phyloP scores from a whole-genome alignment of 2,113 vertebrate species.

The Calyptommatus sinebrachiatus region DNA sequence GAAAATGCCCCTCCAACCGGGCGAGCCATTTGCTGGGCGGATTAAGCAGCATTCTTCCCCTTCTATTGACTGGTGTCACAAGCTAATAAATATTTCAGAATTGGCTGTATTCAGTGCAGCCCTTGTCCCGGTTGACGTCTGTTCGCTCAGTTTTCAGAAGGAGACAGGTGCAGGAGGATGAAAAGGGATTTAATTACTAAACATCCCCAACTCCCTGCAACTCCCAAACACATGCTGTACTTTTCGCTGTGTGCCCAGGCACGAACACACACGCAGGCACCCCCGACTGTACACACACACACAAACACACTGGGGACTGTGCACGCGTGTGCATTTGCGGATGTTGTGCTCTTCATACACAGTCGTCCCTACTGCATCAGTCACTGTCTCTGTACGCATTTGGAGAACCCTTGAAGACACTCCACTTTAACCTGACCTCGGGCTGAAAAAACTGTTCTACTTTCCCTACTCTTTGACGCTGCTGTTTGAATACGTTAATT shows the following conservation, averaged over 20 bases:
- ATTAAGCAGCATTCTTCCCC: slow-evolving; percentile 84
- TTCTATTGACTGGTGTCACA: slow-evolving; percentile 81
- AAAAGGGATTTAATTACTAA: slow-evolving; percentile 98
- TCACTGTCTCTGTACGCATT: no score
- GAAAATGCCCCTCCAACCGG: slow-evolving; percentile 73
- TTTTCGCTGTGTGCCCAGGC: slow-evolving; percentile 45
- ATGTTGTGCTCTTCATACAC: neutral
- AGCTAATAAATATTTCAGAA: slow-evolving; percentile 99
- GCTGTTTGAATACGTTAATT: no score
- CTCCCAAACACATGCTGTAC: slow-evolving; percentile 82
- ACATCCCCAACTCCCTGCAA: slow-evolving; percentile 84
- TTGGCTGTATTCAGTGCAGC: slow-evolving; percentile 89
- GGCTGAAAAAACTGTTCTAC: no score
- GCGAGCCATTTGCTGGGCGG: slow-evolving; percentile 75
- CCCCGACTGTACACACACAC: slow-evolving; percentile 59
- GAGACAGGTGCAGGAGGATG: slow-evolving; percentile 95
- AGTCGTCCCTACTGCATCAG: slow-evolving; percentile 14
- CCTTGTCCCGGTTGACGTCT: slow-evolving; percentile 87
- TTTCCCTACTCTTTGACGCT: no score
- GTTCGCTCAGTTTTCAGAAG: slow-evolving; percentile 89
- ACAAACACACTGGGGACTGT: slow-evolving; percentile 23
- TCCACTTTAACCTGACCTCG: no score
- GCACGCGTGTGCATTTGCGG: no score
- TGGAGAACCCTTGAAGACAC: no score
- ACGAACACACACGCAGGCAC: slow-evolving; percentile 44